Evolutionary conservation across 2,888 invertebrate species (phyloP).

Genomic region (Cantharis nigra): DNA sequence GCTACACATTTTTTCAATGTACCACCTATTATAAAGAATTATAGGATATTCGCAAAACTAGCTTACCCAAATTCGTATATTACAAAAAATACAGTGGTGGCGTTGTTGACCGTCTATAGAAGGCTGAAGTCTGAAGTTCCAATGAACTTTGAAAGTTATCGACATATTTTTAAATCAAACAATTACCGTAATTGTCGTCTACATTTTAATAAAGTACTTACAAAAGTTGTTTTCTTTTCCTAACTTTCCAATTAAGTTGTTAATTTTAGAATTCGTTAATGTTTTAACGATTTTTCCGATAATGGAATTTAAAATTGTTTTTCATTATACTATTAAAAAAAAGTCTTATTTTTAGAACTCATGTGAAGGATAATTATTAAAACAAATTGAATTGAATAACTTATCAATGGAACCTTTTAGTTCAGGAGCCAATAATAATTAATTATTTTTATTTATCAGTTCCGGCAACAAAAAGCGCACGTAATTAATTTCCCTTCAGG

Average conservation of each 20-base stretch:
- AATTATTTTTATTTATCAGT: neutral
- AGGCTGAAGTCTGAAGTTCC: neutral
- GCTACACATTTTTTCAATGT: too few relatives aligned
- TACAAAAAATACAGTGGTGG: too few relatives aligned
- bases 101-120: too few relatives aligned
- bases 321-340: neutral
- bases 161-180: neutral
- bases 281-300: neutral
- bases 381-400: neutral
- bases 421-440: neutral
- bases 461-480: neutral
- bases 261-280: neutral
- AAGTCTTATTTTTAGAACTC: neutral
- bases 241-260: neutral
- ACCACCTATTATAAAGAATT: too few relatives aligned
- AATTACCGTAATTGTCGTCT: neutral
- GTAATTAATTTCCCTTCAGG: neutral
- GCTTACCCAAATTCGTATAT: too few relatives aligned
- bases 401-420: neutral
- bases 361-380: neutral
- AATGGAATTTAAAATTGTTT: neutral
- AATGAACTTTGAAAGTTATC: neutral
- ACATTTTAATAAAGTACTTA: neutral
- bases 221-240: neutral
- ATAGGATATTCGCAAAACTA: too few relatives aligned